Evolutionary conservation across 2,113 vertebrate species (phyloP), one percentile per base, ranked within the genome.

Genomic region (Platanista minor): DNA sequence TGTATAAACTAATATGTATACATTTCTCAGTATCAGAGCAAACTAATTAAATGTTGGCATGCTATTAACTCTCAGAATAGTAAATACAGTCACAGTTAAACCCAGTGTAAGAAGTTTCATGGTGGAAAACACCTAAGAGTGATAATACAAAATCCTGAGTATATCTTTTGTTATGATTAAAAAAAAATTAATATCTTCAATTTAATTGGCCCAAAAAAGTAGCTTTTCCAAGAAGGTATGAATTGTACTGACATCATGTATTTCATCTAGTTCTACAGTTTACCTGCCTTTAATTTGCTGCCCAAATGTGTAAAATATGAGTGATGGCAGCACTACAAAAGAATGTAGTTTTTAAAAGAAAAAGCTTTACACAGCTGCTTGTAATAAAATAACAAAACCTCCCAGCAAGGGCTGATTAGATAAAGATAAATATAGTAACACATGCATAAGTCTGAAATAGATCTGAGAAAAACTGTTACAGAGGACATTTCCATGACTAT

Each of bases 351-450:
- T 85, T 82, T 95, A 52, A 57, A 66, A 57, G 67, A 62, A 83
- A 90, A 92, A 31, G n/a, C 43, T 95, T 78, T 72, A 84, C 74
- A 83, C 67, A 90, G 92, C 90, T 88, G 84, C 90, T 77, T 87
- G 29, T 67, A 81, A 92, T 87, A 87, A 94, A 94, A 85, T 66
- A 90, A 72, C 43, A 57, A 87, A 91, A 31, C 64, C 84, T 96
- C 52, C 67, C 57, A 92, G 92, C 81, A 87, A 62, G 46, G 39
- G 87, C 64, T 85, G 92, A 95, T 69, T 82, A 91, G 84, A 84
- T 74, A 91, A 92, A 90, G 90, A 92, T 84, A 95, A 91, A 96
- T 67, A 93, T 6, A 90, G 94, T 25, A 91, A 83, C 87, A 82
- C 59, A 95, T 36, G 36, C 36, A 0, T 6, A 46, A 13, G 71